Percentiles rank a stretch among this genome's conserved stretches.
phyloP scores from a whole-genome alignment of 2,797 vertebrate species.

The Glyptemys insculpta region DNA sequence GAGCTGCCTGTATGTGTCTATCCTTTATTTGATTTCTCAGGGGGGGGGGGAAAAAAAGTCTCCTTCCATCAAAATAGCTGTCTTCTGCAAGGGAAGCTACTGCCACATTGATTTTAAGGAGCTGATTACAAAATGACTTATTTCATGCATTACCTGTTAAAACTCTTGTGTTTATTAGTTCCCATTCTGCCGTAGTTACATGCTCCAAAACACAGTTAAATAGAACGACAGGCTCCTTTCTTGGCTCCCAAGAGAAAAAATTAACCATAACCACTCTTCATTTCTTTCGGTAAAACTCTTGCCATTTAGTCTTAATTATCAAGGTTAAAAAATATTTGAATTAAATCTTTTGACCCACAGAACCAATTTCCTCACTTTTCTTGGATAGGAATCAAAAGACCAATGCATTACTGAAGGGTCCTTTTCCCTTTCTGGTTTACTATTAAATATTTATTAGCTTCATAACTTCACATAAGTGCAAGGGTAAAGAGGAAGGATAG shows the following conservation, averaged over 20 bases:
- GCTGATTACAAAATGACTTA: slow-evolving; percentile 10
- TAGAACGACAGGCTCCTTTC: neutral
- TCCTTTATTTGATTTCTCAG: slow-evolving; percentile 32
- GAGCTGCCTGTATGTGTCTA: slow-evolving; percentile 5
- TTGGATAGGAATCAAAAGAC: neutral
- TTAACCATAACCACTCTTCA: neutral
- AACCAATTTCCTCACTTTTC: neutral
- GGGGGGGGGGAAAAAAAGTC: slow-evolving; percentile 28
- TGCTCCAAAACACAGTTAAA: neutral
- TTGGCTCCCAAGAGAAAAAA: neutral
- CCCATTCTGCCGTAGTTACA: neutral
- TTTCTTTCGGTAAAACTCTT: neutral
- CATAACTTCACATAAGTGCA: neutral
- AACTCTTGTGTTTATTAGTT: neutral
- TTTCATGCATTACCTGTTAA: neutral
- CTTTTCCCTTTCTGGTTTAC: neutral
- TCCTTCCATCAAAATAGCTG: slow-evolving; percentile 52
- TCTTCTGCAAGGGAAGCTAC: slow-evolving; percentile 38
- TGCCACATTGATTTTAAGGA: slow-evolving; percentile 65
- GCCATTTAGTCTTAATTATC: neutral
- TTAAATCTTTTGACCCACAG: neutral
- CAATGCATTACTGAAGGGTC: neutral
- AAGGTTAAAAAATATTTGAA: neutral
- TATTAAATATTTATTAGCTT: neutral
- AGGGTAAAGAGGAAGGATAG: neutral